phyloP scores from a whole-genome alignment of 2,797 vertebrate species.

The Zonotrichia albicollis region DNA sequence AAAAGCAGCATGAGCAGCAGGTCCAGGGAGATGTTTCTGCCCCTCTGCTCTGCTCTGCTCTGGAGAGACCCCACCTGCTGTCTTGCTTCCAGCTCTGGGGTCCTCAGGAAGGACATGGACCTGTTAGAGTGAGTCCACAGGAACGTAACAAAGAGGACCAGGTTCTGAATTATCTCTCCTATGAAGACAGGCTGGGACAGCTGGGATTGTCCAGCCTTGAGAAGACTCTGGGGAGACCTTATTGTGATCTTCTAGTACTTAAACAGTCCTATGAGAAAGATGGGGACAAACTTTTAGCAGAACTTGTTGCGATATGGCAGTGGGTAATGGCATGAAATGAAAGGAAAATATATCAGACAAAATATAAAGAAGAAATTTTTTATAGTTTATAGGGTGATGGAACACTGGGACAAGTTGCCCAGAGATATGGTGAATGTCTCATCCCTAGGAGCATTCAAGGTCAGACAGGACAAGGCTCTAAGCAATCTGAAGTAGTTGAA shows the following conservation, averaged over 20 bases:
- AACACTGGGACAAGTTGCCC: not conserved
- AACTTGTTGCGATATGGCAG: not conserved
- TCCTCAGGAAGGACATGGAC: not conserved
- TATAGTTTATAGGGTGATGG: not conserved
- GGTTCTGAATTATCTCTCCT: not conserved
- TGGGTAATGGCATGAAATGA: not conserved
- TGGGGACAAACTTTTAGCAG: not conserved
- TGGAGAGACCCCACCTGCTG: not conserved
- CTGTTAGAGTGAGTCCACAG: not conserved
- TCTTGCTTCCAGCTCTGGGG: not conserved
- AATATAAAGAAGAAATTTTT: not conserved
- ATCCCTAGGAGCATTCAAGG: not conserved
- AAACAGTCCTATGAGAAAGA: not conserved
- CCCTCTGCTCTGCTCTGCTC: not conserved
- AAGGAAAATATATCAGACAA: not conserved
- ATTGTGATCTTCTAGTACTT: not conserved
- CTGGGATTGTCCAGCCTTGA: not conserved
- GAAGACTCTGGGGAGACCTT: not conserved
- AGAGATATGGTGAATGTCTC: not conserved
- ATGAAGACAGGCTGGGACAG: not conserved
- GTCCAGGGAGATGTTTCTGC: fast-evolving
- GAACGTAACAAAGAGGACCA: not conserved
- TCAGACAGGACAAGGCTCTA: not conserved
- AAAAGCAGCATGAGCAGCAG: not conserved
- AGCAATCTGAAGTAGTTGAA: not conserved